phyloP scores from a whole-genome alignment of 2,797 vertebrate genomes.

The Aplochiton taeniatus region DNA sequence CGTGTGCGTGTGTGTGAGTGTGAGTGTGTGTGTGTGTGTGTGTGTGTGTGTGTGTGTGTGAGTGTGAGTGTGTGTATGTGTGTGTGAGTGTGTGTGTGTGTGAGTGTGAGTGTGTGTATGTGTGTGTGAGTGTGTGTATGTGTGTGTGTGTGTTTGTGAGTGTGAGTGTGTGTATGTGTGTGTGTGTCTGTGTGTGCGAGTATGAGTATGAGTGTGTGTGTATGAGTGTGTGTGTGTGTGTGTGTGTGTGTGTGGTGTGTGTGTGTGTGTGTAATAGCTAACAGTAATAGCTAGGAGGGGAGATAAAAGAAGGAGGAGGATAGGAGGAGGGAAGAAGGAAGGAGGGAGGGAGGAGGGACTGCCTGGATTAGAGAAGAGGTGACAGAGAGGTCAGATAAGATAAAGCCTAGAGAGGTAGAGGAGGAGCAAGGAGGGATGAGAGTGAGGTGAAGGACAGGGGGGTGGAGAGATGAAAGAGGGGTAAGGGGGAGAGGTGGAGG shows the following conservation, averaged over 20 bases:
- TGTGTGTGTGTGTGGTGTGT: background rate
- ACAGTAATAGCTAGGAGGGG: background rate
- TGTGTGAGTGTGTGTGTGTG: background rate
- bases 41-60: constrained; percentile 6
- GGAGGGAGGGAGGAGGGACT: background rate
- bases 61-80: constrained; percentile 3
- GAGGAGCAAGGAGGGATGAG: background rate
- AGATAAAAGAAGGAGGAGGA: background rate
- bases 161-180: background rate
- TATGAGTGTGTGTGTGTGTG: too few relatives aligned
- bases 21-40: background rate
- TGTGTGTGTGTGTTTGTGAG: background rate
- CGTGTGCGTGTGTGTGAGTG: background rate
- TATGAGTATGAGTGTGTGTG: too few relatives aligned
- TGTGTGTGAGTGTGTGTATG: too few relatives aligned
- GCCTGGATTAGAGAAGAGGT: background rate
- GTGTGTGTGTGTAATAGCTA: background rate
- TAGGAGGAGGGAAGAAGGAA: background rate
- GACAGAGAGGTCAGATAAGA: too few relatives aligned
- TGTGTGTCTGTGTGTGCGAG: background rate
- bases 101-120: too few relatives aligned
- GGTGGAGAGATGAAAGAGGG: background rate
- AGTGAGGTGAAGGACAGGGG: background rate
- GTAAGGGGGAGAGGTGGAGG: background rate
- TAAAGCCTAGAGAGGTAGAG: background rate